Conservation (phyloP, 2,113 vertebrate genomes). For the Romanogobio albipinnatus region DNA sequence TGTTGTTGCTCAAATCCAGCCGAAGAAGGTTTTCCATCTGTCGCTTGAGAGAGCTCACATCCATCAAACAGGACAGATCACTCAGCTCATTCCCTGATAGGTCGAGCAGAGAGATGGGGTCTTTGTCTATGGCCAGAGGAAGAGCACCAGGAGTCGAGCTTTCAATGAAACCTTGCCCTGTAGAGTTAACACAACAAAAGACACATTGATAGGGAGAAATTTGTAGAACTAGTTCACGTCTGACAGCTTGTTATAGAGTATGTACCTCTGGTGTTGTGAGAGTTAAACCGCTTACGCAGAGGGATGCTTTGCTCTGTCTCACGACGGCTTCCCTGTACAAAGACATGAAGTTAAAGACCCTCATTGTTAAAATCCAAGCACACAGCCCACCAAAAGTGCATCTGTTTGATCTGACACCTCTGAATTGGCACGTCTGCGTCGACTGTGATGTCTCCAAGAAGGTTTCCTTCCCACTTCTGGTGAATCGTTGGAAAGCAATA, state of each 20-base stretch:
- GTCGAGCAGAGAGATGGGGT: conserved; percentile 87
- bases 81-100: conserved; percentile 93
- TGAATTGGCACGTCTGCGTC: conserved; percentile 75
- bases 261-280: conserved; percentile 63
- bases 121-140: conserved; percentile 78
- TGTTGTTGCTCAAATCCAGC: conserved; percentile 91
- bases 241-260: not conserved
- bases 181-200: conserved; percentile 22
- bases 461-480: conserved; percentile 75
- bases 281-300: conserved; percentile 53
- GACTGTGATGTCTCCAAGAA: conserved; percentile 53
- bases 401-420: conserved; percentile 72
- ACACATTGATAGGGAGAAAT: not conserved
- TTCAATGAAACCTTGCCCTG: conserved; percentile 69
- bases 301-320: conserved; percentile 60
- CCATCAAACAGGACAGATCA: conserved; percentile 82
- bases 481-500: conserved; percentile 74
- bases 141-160: conserved; percentile 74
- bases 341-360: not conserved
- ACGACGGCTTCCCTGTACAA: conserved; percentile 60
- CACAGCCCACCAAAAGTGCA: not conserved
- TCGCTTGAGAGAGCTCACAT: conserved; percentile 73
- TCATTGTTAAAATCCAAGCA: not conserved
- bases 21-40: conserved; percentile 84
- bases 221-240: not conserved